Evolutionary conservation across 2,888 invertebrate species (phyloP).

Genomic region (Pachymerium ferrugineum): DNA sequence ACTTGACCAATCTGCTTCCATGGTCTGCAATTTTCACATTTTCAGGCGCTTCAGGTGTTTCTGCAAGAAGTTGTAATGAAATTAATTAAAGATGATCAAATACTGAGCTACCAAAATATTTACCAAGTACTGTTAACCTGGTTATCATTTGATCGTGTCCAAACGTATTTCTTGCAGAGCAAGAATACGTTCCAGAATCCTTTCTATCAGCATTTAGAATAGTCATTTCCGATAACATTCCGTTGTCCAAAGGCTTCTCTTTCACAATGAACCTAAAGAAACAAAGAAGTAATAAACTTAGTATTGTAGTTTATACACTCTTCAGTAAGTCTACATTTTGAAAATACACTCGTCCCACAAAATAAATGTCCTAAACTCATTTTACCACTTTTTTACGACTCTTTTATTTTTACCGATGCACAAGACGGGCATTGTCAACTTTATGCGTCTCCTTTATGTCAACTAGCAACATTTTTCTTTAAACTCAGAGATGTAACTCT

Average conservation of each 20-base stretch:
- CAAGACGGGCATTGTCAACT: no score
- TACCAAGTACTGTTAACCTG: constrained; percentile 32
- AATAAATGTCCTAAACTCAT: no score
- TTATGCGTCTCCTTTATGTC: no score
- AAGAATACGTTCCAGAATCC: constrained; percentile 35
- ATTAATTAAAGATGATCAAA: background rate
- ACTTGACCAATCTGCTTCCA: constrained; percentile 43
- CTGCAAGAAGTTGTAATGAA: constrained; percentile 38
- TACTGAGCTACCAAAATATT: background rate
- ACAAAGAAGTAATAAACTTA: background rate
- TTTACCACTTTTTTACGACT: background rate
- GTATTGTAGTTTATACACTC: background rate
- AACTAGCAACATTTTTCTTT: no score
- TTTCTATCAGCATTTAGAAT: constrained; percentile 34
- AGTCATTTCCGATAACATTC: constrained; percentile 33
- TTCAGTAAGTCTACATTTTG: no score
- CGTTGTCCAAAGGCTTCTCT: constrained; percentile 19
- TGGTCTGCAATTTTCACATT: constrained; percentile 43
- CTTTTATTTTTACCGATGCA: background rate
- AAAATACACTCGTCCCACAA: no score
- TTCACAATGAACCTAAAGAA: background rate
- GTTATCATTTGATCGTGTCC: constrained; percentile 35
- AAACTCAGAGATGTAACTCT: no score
- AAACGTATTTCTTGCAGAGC: constrained; percentile 32
- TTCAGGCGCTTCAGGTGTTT: constrained; percentile 47